Evolutionary conservation across 1,140 invertebrate genomes (phyloP).

Genomic region (Pogonomyrmex barbatus): DNA sequence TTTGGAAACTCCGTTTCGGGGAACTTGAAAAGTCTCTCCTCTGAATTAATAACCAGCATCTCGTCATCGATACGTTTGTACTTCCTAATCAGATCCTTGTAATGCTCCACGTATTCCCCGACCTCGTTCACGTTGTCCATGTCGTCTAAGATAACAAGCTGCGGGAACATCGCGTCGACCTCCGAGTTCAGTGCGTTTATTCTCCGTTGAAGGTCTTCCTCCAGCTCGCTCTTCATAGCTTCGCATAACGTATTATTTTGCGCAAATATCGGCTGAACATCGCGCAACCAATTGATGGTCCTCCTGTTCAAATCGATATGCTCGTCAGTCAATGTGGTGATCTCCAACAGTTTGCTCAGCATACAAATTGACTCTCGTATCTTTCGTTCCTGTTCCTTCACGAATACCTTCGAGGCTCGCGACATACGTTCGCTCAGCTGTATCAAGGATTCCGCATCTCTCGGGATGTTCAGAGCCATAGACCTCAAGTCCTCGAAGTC

Average conservation of each 20-base stretch:
- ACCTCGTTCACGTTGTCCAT: conserved; percentile 84
- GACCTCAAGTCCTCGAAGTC: conserved; percentile 80
- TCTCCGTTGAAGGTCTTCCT: conserved; percentile 87
- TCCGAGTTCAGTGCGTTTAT: conserved; percentile 87
- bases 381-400: conserved; percentile 81
- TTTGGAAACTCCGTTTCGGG: conserved; percentile 89
- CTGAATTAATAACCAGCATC: conserved; percentile 89
- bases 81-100: conserved; percentile 87
- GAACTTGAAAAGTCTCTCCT: conserved; percentile 90
- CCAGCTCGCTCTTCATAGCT: conserved; percentile 88
- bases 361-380: conserved; percentile 81
- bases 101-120: conserved; percentile 84
- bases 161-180: conserved; percentile 87
- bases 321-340: conserved; percentile 82
- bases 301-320: conserved; percentile 84
- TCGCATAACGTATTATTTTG: conserved; percentile 87
- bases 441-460: conserved; percentile 85
- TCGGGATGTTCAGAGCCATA: conserved; percentile 82
- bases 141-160: conserved; percentile 84
- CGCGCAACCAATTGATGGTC: conserved; percentile 85
- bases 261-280: conserved; percentile 85
- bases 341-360: conserved; percentile 82
- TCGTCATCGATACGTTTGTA: conserved; percentile 86
- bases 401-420: conserved; percentile 80
- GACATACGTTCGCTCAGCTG: conserved; percentile 85